Percentiles rank a stretch among this genome's conserved stretches.
These are phyloP conservation scores for Alosa alosa DNA, from an alignment of 2,113 vertebrate genomes.

Conservation along the genomic window DNA sequence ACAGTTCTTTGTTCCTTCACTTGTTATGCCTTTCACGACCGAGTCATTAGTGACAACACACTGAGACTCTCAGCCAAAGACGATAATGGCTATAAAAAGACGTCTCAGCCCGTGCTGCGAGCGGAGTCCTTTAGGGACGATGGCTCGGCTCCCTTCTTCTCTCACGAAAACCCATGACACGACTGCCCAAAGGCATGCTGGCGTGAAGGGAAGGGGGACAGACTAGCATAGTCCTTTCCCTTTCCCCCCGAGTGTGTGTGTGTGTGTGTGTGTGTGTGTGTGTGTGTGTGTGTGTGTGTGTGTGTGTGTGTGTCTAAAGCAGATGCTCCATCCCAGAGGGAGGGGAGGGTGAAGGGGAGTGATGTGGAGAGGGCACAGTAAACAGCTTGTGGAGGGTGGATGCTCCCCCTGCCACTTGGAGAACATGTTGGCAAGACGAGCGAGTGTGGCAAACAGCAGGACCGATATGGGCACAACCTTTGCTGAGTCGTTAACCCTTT, in stretches of 20 bases:
- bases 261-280: not conserved
- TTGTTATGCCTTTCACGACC: not conserved
- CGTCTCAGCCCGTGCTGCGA: not conserved
- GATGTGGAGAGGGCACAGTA: not conserved
- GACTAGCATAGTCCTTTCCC: not conserved
- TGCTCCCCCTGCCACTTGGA: slow-evolving; percentile 51
- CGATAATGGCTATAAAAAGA: not conserved
- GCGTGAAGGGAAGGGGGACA: not conserved
- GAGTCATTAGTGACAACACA: slow-evolving; percentile 6
- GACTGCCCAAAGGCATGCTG: not conserved
- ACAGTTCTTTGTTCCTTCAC: slow-evolving; percentile 10
- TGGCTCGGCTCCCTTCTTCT: not conserved
- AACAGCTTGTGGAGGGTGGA: slow-evolving; percentile 53
- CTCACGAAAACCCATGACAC: not conserved
- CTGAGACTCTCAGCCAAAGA: slow-evolving; percentile 15
- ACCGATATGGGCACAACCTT: not conserved
- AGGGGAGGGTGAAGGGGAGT: slow-evolving; percentile 21
- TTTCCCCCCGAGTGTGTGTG: not conserved
- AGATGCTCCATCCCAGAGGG: slow-evolving; percentile 59
- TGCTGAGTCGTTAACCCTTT: not conserved
- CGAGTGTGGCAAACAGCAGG: not conserved
- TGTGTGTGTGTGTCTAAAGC: slow-evolving; percentile 41
- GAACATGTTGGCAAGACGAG: slow-evolving; percentile 25
- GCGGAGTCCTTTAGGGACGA: not conserved
- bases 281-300: slow-evolving; percentile 17